Conservation (phyloP, 2,113 vertebrate species). For the Notothenia rossii region DNA sequence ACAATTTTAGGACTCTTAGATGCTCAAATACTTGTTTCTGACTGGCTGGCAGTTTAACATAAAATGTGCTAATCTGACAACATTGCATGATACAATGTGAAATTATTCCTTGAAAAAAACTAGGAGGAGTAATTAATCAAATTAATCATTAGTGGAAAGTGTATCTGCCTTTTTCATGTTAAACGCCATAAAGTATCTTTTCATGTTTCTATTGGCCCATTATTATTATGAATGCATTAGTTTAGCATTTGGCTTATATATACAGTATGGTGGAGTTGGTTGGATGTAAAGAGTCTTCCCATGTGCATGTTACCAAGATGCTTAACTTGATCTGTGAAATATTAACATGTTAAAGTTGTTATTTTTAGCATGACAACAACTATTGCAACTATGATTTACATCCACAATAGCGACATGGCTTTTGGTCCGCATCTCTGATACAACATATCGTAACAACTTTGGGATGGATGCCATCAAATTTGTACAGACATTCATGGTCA, state of each 20-base stretch:
- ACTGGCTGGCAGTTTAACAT: slow-evolving; percentile 11
- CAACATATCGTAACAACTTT: no score
- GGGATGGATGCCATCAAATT: no score
- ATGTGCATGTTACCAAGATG: no score
- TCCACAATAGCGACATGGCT: no score
- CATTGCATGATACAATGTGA: not conserved
- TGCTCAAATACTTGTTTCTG: not conserved
- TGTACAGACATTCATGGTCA: not conserved
- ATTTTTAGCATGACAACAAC: no score
- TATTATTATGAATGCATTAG: not conserved
- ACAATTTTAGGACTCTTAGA: not conserved
- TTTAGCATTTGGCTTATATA: not conserved
- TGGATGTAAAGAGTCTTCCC: not conserved
- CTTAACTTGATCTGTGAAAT: no score
- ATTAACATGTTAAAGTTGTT: no score
- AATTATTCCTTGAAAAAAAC: not conserved
- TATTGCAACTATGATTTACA: no score
- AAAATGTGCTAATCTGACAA: not conserved
- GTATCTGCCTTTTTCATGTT: not conserved
- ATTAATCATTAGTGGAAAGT: not conserved
- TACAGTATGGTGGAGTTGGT: not conserved
- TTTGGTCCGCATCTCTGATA: no score
- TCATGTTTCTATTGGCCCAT: not conserved
- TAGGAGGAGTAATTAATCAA: not conserved
- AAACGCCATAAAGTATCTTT: not conserved